Conservation (phyloP, 2,888 invertebrate species). For the Coleophora deauratella region DNA sequence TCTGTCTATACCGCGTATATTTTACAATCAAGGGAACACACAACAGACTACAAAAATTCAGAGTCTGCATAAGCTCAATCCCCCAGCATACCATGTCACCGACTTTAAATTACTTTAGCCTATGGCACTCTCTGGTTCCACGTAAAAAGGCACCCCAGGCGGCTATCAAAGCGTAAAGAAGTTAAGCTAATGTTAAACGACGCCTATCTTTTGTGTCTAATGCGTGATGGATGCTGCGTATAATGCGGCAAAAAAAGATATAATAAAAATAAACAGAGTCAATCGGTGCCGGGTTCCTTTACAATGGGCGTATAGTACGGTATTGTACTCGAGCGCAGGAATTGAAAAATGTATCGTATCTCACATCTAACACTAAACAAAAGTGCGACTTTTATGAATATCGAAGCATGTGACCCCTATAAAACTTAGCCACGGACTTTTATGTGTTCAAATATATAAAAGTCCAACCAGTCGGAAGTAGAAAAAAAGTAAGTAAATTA, state of each 20-base stretch:
- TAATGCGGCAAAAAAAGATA: slow-evolving; percentile 44
- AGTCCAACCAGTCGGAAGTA: slow-evolving; percentile 14
- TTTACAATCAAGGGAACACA: slow-evolving; percentile 38
- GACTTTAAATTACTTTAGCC: slow-evolving; percentile 42
- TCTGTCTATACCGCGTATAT: slow-evolving; percentile 47
- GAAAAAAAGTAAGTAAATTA: not conserved
- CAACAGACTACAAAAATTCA: slow-evolving; percentile 36
- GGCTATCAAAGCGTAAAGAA: slow-evolving; percentile 70
- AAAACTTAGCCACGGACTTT: slow-evolving; percentile 16
- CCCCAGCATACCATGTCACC: slow-evolving; percentile 34
- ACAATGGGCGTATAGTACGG: slow-evolving; percentile 40
- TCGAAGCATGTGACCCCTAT: slow-evolving; percentile 37
- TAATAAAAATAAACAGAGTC: slow-evolving; percentile 51
- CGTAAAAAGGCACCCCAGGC: slow-evolving; percentile 43
- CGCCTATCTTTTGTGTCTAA: slow-evolving; percentile 70
- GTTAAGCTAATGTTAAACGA: slow-evolving; percentile 71
- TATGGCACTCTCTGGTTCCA: slow-evolving; percentile 24
- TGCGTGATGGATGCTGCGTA: slow-evolving; percentile 62
- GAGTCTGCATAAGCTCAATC: slow-evolving; percentile 33
- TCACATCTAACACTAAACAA: slow-evolving; percentile 37
- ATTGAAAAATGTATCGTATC: slow-evolving; percentile 52
- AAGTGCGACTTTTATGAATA: slow-evolving; percentile 53
- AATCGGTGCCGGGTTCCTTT: slow-evolving; percentile 35
- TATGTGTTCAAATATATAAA: slow-evolving; percentile 11
- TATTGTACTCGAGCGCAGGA: slow-evolving; percentile 39